Evolutionary conservation across 1,140 invertebrate species (phyloP).

Genomic region (Drosophila yakuba): DNA sequence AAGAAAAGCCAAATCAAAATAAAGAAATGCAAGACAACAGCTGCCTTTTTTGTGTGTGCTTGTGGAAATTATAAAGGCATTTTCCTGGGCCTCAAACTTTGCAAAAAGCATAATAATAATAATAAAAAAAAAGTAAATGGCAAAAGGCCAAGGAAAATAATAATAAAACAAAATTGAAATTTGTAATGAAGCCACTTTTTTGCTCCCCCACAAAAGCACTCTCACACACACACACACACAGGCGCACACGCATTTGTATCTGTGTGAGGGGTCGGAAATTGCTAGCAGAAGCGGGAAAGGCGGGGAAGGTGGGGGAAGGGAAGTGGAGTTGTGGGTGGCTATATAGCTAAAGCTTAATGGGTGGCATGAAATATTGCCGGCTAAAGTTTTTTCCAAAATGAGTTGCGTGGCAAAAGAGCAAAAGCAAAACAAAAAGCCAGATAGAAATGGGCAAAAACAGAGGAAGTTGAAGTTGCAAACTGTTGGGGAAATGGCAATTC

Average conservation of each 20-base stretch:
- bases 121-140: slow-evolving; percentile 74
- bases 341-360: slow-evolving; percentile 56
- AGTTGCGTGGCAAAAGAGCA: slow-evolving; percentile 73
- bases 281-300: slow-evolving; percentile 14
- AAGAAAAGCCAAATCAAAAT: slow-evolving; percentile 67
- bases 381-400: slow-evolving; percentile 75
- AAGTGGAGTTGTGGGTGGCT: slow-evolving; percentile 14
- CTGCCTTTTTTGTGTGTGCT: slow-evolving; percentile 41
- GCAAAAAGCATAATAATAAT: slow-evolving; percentile 71
- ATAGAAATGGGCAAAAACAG: slow-evolving; percentile 28
- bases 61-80: slow-evolving; percentile 64
- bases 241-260: slow-evolving; percentile 21
- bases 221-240: slow-evolving; percentile 24
- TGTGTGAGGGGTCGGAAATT: slow-evolving; percentile 74
- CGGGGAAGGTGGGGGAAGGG: background rate
- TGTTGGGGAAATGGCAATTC: slow-evolving; percentile 46
- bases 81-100: slow-evolving; percentile 55
- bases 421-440: slow-evolving; percentile 62
- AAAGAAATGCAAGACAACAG: slow-evolving; percentile 73
- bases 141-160: slow-evolving; percentile 46
- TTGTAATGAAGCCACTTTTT: slow-evolving; percentile 82
- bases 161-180: slow-evolving; percentile 82
- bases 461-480: slow-evolving; percentile 47
- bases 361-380: slow-evolving; percentile 82
- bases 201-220: slow-evolving; percentile 24